Evolutionary conservation across 64 coral and sea anemone species (phyloP), one percentile per base, ranked within the genome.

Genomic region (Dendrophyllia cribrosa): DNA sequence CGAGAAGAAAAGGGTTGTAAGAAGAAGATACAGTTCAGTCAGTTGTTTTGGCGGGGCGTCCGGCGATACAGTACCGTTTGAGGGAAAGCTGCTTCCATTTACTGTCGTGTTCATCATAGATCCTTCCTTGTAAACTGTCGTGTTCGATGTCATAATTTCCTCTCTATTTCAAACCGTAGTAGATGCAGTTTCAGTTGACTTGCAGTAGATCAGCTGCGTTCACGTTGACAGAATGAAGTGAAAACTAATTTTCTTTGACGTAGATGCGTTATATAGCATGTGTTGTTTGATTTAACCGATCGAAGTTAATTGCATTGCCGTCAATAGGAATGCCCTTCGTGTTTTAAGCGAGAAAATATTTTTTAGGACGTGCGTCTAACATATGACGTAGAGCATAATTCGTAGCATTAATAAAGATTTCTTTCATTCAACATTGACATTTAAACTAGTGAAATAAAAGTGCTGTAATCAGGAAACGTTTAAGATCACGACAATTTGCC

Each of bases 1-100:
- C 3, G 95, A 83, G 65, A 87, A 97, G 16, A 94, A 68, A 7
- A 59, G 67, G 15, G 88, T 76, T 16, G 55, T 79, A 1, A 93
- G 59, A 48, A 65, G 59, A 20, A 49, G 7, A 21, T 50, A 66
- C 15, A 83, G 15, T 16, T 81, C 4, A 62, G 25, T 1, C 22
- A 56, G 11, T 62, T n/a, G 9, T 1, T 11, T n/a, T 9, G 24
- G 55, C 53, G 58, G 53, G 22, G 47, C 17, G 20, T 19, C 10
- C 9, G 56, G 25, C 34, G 79, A 44, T 23, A 12, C 10, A 9
- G 79, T 83, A 10, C 34, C 15, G 43, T 83, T 65, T 43, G 77
- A 34, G 7, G 53, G 11, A 79, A 59, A 59, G 11, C 53, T 4
- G 53, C 7, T 79, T 0, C 19, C 59, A n/a, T 83, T 66, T 10